Base-by-base conservation (phyloP, 2,888 invertebrate species). In the Spilarctia lutea region DNA sequence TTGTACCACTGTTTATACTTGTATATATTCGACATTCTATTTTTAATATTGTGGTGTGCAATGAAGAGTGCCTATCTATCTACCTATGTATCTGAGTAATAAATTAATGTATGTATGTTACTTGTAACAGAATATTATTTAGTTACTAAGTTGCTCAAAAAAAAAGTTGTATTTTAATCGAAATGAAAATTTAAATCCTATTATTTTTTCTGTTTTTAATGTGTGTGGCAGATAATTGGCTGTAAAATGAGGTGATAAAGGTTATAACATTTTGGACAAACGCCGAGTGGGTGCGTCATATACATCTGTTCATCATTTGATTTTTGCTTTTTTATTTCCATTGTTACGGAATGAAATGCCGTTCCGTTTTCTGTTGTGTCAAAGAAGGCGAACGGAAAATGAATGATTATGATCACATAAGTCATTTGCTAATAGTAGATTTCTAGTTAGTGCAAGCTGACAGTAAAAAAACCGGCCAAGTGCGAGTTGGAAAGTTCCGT, bases 251-350 rank as follows among this genome's bases (percentile, higher is more conserved):
- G 39, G 68, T 79, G 68, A 81, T 77, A 63, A 74, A 66, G 76
- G 76, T 79, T 69, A 74, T 77, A 78, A 77, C 75, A 77, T 76
- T 73, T 84, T 81, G 81, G 85, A 80, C 73, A 80, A 81, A 73
- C 75, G 83, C 85, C 84, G 83, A 86, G 79, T 74, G 78, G 75
- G 68, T 79, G 81, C 79, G 82, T 87, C 85, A 84, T 70, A 10
- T 68, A 74, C 8, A 42, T 52, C 48, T 52, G 63, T 39, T 63
- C 35, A 45, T n/a, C 39, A 48, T 73, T 68, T 60, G 20, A 27
- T 63, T 48, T 68, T 48, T 48, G 18, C 60, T 70, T 71, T n/a
- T 39, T 71, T 42, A 42, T 27, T 71, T 42, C 42, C 63, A 45
- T 42, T 45, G 30, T 71, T 63, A 63, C 45, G 71, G 27, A 45